These are phyloP conservation scores for Sarcophaga subvicina DNA, from an alignment of 2,888 invertebrate species.

Conservation along the genomic window DNA sequence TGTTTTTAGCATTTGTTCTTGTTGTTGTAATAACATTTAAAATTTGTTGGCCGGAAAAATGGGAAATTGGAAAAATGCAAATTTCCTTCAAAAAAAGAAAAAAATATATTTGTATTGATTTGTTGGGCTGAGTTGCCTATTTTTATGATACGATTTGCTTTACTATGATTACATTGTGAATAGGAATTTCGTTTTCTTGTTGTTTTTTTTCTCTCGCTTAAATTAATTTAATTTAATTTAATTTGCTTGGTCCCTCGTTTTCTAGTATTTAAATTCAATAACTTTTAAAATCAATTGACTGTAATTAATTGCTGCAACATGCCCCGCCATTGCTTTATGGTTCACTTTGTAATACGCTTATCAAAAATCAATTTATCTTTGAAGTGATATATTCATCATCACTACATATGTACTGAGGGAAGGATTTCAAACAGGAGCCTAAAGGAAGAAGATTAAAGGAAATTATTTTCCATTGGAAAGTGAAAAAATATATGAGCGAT, in stretches of 20 bases:
- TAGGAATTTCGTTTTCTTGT: too few relatives aligned
- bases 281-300: not conserved
- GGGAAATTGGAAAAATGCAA: constrained; percentile 29
- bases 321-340: not conserved
- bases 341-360: not conserved
- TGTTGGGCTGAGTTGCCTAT: not conserved
- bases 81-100: not conserved
- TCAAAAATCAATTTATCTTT: not conserved
- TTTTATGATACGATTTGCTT: not conserved
- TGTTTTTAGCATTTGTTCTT: not conserved
- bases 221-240: not conserved
- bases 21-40: constrained; percentile 11
- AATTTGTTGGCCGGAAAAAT: constrained; percentile 36
- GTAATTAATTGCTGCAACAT: not conserved
- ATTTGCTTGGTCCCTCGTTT: too few relatives aligned
- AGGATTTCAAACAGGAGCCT: not conserved
- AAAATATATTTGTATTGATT: not conserved
- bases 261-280: not conserved
- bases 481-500: too few relatives aligned
- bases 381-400: not conserved
- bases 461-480: not conserved
- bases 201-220: not conserved
- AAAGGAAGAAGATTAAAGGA: not conserved
- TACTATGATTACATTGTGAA: not conserved
- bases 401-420: not conserved